These are phyloP conservation scores for Malacosoma neustria DNA, from an alignment of 2,888 invertebrate species.

Conservation along the genomic window DNA sequence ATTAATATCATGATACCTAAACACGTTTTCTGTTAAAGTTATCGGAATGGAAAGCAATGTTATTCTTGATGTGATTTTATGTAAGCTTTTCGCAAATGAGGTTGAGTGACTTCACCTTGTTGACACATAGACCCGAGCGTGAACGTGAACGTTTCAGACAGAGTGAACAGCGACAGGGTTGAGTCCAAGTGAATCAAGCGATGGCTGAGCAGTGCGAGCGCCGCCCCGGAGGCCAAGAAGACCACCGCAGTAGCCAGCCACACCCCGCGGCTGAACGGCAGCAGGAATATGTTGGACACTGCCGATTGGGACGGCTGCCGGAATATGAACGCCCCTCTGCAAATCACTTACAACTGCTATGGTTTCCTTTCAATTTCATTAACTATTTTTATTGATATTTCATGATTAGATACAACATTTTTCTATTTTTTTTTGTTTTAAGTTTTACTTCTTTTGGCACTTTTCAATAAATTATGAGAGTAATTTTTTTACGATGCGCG, in stretches of 20 bases:
- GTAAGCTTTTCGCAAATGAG: too few relatives aligned
- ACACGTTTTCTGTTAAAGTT: too few relatives aligned
- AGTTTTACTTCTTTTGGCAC: too few relatives aligned
- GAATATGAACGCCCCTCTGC: slow-evolving; percentile 74
- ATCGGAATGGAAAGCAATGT: too few relatives aligned
- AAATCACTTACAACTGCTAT: slow-evolving; percentile 4
- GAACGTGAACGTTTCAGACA: slow-evolving; percentile 66
- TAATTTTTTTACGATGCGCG: too few relatives aligned
- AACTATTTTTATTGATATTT: too few relatives aligned
- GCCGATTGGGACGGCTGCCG: slow-evolving; percentile 77
- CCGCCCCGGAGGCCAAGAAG: slow-evolving; percentile 21
- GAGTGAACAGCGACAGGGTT: slow-evolving; percentile 24
- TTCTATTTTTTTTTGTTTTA: too few relatives aligned
- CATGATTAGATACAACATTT: too few relatives aligned
- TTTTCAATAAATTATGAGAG: too few relatives aligned
- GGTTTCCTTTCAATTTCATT: too few relatives aligned
- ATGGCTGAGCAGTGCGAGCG: slow-evolving; percentile 23
- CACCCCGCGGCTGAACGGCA: slow-evolving; percentile 75
- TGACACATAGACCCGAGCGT: slow-evolving; percentile 76
- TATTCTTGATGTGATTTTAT: too few relatives aligned
- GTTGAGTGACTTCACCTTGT: slow-evolving; percentile 54
- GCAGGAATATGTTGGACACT: slow-evolving; percentile 75
- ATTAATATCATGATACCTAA: too few relatives aligned
- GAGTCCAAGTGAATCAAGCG: slow-evolving; percentile 9
- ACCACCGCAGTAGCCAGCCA: slow-evolving; percentile 54